phyloP scores from a whole-genome alignment of 2,113 vertebrate genomes.

The Dascyllus trimaculatus region DNA sequence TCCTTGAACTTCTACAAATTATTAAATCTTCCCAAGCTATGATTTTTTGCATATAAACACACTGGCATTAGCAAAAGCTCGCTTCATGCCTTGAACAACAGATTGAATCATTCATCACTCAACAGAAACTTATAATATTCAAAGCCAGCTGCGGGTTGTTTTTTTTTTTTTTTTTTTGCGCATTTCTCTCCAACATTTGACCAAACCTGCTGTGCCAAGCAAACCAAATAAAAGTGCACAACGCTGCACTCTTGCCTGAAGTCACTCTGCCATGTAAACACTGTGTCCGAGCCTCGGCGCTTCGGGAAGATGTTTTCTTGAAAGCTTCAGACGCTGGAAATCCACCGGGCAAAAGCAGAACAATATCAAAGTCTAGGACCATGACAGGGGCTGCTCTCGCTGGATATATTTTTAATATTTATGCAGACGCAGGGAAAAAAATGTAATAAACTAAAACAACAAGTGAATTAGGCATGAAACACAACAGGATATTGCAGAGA shows the following conservation, averaged over 20 bases:
- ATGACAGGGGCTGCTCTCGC: constrained; percentile 87
- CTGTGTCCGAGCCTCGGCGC: constrained; percentile 23
- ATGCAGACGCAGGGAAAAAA: constrained; percentile 90
- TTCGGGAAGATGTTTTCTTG: constrained; percentile 71
- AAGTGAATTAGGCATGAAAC: constrained; percentile 92
- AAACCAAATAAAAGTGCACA: constrained; percentile 43
- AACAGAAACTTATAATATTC: constrained; percentile 28
- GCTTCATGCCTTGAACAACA: constrained; percentile 18
- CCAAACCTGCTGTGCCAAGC: constrained; percentile 19
- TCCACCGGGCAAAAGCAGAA: constrained; percentile 87
- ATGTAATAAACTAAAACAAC: constrained; percentile 98
- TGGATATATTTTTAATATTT: constrained; percentile 95
- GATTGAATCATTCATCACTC: constrained; percentile 18
- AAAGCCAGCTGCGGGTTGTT: not conserved
- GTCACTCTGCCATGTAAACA: constrained; percentile 44
- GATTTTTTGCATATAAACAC: constrained; percentile 3
- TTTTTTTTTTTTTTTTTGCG: not conserved
- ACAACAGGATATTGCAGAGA: constrained; percentile 99
- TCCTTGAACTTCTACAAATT: constrained; percentile 12
- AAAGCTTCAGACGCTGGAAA: constrained; percentile 88
- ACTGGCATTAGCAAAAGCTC: constrained; percentile 2
- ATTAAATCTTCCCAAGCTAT: not conserved
- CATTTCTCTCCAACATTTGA: constrained; percentile 6
- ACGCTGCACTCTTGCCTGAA: constrained; percentile 27
- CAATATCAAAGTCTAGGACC: constrained; percentile 89